These are phyloP conservation scores for Leucophenga maculata DNA, from an alignment of 2,888 invertebrate species.

Conservation along the genomic window DNA sequence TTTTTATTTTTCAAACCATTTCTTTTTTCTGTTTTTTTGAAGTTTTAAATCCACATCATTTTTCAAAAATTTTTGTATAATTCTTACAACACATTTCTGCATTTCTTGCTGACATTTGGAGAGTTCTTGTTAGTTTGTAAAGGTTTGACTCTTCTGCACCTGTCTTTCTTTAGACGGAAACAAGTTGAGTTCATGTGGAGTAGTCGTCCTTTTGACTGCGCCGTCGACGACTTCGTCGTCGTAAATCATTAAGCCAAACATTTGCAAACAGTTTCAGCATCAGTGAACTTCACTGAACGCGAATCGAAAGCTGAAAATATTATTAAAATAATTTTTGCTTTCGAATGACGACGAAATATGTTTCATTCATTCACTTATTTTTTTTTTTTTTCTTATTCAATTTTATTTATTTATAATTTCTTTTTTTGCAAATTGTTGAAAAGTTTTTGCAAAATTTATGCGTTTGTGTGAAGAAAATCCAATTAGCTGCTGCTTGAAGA, in stretches of 20 bases:
- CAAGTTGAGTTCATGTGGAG: constrained; percentile 20
- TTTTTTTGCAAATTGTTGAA: constrained; percentile 19
- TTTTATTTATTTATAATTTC: constrained; percentile 11
- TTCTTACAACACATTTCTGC: constrained; percentile 14
- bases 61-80: constrained; percentile 16
- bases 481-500: constrained; percentile 65
- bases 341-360: neutral
- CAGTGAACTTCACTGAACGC: constrained; percentile 48
- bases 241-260: constrained; percentile 61
- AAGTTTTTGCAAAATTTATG: constrained; percentile 33
- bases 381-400: neutral
- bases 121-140: neutral
- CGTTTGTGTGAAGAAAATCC: constrained; percentile 51
- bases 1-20: no score
- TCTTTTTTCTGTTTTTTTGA: no score
- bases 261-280: constrained; percentile 59
- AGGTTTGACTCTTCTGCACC: neutral
- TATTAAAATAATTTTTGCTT: neutral
- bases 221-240: constrained; percentile 33
- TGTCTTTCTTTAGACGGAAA: constrained; percentile 5
- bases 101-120: constrained; percentile 39
- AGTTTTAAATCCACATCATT: constrained; percentile 18
- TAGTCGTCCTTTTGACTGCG: neutral
- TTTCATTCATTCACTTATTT: neutral
- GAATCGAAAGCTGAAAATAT: neutral